These are phyloP conservation scores for Linnaemya tessellans DNA, from an alignment of 2,888 invertebrate genomes.

Conservation along the genomic window DNA sequence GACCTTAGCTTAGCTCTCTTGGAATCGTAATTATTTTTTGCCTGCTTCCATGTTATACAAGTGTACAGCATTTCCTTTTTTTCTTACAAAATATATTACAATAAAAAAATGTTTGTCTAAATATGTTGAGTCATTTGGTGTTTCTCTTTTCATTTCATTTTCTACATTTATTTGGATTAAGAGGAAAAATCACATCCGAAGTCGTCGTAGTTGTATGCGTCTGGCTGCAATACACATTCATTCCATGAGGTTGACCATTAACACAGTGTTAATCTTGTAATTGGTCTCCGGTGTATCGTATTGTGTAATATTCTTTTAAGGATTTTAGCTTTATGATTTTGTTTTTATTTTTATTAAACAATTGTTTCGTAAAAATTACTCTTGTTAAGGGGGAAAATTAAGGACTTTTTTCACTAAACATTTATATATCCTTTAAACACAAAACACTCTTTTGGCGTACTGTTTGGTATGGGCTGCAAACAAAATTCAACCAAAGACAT, in stretches of 20 bases:
- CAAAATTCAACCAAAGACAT: slow-evolving; percentile 27
- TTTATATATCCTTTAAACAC: not conserved
- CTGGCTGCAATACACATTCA: slow-evolving; percentile 50
- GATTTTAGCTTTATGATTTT: slow-evolving; percentile 22
- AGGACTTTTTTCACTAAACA: not conserved
- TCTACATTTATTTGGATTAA: slow-evolving; percentile 9
- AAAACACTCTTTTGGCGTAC: not conserved
- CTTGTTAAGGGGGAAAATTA: not conserved
- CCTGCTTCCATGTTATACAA: slow-evolving; percentile 23
- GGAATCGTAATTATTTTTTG: slow-evolving; percentile 9
- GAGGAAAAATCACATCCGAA: not conserved
- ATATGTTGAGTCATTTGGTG: slow-evolving; percentile 23
- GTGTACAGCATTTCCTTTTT: slow-evolving; percentile 22
- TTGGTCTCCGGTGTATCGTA: slow-evolving; percentile 61
- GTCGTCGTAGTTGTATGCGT: slow-evolving; percentile 16
- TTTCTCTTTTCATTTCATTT: slow-evolving; percentile 3
- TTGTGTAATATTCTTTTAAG: slow-evolving; percentile 8
- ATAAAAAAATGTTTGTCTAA: not conserved
- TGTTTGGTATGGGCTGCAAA: not conserved
- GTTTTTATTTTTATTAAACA: not conserved
- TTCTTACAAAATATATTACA: not conserved
- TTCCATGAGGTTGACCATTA: slow-evolving; percentile 67
- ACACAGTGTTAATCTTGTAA: slow-evolving; percentile 62
- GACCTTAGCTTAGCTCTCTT: slow-evolving; percentile 21
- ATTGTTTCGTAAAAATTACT: not conserved